Conservation (phyloP, 2,888 invertebrate species). For the Fragum fragum region DNA sequence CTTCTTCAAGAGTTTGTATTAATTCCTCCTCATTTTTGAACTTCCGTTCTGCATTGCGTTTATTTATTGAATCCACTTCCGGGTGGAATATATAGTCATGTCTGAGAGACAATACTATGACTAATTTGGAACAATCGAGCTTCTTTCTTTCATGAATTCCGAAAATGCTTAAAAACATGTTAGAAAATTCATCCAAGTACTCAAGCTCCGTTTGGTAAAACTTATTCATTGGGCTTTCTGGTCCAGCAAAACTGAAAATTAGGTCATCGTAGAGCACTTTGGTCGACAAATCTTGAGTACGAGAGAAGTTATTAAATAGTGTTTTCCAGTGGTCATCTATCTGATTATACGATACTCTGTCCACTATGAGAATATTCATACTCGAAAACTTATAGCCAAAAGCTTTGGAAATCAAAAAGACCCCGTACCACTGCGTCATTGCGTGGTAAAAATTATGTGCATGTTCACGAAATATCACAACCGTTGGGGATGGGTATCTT, state of each 20-base stretch:
- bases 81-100: conserved; percentile 57
- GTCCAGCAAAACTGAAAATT: conserved; percentile 60
- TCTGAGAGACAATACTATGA: conserved; percentile 39
- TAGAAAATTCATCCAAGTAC: conserved; percentile 54
- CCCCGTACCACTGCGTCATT: conserved; percentile 64
- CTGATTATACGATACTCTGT: conserved; percentile 47
- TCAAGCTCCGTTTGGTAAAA: conserved; percentile 37
- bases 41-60: conserved; percentile 56
- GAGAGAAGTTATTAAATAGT: conserved; percentile 39
- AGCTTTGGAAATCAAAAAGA: conserved; percentile 46
- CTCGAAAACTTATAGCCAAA: conserved; percentile 39
- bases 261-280: conserved; percentile 40
- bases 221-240: conserved; percentile 57
- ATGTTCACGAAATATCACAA: conserved; percentile 52
- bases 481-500: conserved; percentile 4
- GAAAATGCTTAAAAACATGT: conserved; percentile 39
- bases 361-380: conserved; percentile 48
- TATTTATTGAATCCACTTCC: conserved; percentile 15
- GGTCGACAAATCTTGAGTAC: conserved; percentile 26
- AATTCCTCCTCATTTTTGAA: conserved; percentile 60
- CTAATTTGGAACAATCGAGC: conserved; percentile 43
- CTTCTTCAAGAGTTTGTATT: conserved; percentile 27
- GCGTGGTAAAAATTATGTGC: conserved; percentile 64
- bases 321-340: conserved; percentile 54
- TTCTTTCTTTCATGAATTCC: conserved; percentile 35